phyloP scores from a whole-genome alignment of 2,888 invertebrate species.

The Clitarchus hookeri region DNA sequence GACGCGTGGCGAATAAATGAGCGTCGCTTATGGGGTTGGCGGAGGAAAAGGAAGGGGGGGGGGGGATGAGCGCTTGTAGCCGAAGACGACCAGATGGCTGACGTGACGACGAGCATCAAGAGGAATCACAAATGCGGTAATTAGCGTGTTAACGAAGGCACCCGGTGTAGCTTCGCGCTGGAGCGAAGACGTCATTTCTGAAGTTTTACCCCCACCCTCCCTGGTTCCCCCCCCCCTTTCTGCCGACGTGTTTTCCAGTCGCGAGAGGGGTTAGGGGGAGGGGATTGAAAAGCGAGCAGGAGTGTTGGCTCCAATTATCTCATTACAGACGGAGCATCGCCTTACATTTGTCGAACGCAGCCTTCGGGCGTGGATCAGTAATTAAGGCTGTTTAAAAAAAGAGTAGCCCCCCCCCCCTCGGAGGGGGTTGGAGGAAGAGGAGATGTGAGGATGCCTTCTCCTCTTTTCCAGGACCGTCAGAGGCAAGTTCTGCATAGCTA shows the following conservation, averaged over 20 bases:
- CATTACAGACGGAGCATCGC: neutral
- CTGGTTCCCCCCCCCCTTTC: no score
- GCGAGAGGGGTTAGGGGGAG: no score
- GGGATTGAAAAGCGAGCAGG: no score
- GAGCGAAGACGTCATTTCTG: neutral
- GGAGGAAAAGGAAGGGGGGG: no score
- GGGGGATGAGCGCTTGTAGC: no score
- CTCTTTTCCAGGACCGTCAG: neutral
- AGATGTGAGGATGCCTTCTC: no score
- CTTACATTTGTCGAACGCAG: conserved; percentile 7
- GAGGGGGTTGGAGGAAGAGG: neutral
- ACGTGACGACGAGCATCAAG: neutral
- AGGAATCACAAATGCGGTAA: neutral
- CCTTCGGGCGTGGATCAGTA: neutral
- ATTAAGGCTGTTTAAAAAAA: neutral
- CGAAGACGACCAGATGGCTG: neutral
- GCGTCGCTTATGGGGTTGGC: neutral
- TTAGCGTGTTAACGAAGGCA: neutral
- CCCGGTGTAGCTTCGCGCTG: neutral
- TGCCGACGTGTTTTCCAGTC: no score
- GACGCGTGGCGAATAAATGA: no score
- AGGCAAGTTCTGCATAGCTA: neutral
- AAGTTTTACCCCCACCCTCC: neutral
- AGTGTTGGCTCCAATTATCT: neutral
- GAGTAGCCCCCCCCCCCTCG: neutral